Percentiles rank a stretch among this genome's conserved stretches.
Evolutionary conservation across 2,113 vertebrate genomes (phyloP).

Genomic region (Emydura subglobosa): DNA sequence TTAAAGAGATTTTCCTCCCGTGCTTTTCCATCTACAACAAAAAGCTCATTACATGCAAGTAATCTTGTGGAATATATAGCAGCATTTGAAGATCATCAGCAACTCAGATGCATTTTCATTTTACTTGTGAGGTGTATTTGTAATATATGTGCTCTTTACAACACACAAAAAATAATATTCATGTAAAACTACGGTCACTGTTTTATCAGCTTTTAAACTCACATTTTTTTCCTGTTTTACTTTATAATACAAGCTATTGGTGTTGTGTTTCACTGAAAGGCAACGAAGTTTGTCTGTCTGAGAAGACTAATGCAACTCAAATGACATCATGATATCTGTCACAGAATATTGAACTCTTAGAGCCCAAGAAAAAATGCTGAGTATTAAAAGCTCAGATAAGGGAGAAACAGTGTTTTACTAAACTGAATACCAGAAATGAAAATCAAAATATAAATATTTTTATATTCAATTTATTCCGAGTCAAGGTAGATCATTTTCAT

Average conservation of each 20-base stretch:
- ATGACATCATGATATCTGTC: constrained; percentile 23
- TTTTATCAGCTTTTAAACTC: constrained; percentile 54
- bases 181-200: constrained; percentile 18
- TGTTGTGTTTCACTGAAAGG: constrained; percentile 12
- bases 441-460: constrained; percentile 38
- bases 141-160: constrained; percentile 65
- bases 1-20: constrained; percentile 66
- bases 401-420: constrained; percentile 59
- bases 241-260: not conserved
- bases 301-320: constrained; percentile 50
- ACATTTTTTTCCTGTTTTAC: not conserved
- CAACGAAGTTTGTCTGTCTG: not conserved
- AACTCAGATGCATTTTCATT: constrained; percentile 70
- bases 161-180: constrained; percentile 63
- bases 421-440: constrained; percentile 45
- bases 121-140: constrained; percentile 68
- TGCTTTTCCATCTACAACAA: constrained; percentile 77
- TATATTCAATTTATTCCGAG: constrained; percentile 61
- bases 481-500: constrained; percentile 57
- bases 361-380: constrained; percentile 61
- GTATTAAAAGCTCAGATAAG: constrained; percentile 71
- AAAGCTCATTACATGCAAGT: constrained; percentile 76
- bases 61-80: constrained; percentile 76
- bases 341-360: constrained; percentile 62
- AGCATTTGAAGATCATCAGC: constrained; percentile 77